phyloP scores from a whole-genome alignment of 2,113 vertebrate species.

The Cettia cetti region DNA sequence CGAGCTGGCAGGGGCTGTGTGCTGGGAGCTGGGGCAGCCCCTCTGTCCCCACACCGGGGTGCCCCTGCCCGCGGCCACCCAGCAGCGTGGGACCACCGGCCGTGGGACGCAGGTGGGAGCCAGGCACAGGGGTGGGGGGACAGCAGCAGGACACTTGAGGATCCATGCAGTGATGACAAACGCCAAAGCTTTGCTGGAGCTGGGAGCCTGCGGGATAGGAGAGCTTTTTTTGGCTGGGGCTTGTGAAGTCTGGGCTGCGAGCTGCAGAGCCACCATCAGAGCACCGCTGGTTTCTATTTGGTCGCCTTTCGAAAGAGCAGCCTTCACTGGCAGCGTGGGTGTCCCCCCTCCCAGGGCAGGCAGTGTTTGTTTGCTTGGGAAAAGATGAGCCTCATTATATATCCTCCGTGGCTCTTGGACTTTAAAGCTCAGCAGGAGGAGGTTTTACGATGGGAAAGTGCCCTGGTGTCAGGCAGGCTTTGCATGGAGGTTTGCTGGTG shows the following conservation, averaged over 20 bases:
- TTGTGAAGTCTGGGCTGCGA: not conserved
- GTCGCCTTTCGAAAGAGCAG: conserved; percentile 12
- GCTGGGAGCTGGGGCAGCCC: not conserved
- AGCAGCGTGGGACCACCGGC: not conserved
- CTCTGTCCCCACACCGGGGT: not conserved
- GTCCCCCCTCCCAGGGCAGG: not conserved
- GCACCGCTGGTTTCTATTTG: conserved; percentile 1
- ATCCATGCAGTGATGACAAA: not conserved
- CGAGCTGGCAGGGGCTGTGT: not conserved
- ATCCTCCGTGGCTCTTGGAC: not conserved
- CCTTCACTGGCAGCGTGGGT: not conserved
- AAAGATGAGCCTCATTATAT: conserved; percentile 46
- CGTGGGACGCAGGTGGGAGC: not conserved
- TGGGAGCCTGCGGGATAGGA: not conserved
- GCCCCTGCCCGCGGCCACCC: not conserved
- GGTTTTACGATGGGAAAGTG: conserved; percentile 49
- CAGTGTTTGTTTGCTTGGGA: conserved; percentile 40
- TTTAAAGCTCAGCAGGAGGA: conserved; percentile 35
- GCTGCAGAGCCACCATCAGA: not conserved
- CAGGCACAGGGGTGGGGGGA: not conserved
- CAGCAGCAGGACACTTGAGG: not conserved
- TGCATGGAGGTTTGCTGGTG: not conserved
- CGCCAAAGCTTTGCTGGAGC: not conserved
- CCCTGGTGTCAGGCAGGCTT: not conserved
- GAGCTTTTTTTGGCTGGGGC: not conserved